phyloP scores from a whole-genome alignment of 2,113 vertebrate species.

The Paralichthys olivaceus region DNA sequence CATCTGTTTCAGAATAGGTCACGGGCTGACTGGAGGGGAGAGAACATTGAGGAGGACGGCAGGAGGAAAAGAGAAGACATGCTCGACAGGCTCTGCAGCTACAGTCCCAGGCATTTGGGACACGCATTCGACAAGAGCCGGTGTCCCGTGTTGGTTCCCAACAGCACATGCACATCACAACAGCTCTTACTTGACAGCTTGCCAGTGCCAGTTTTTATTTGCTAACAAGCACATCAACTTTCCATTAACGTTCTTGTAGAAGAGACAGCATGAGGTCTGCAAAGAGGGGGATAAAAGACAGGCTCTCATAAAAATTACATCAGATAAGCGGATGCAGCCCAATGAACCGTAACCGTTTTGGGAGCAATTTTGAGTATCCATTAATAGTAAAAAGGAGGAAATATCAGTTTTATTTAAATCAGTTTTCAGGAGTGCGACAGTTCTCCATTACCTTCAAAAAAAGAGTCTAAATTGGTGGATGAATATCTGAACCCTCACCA shows the following conservation, averaged over 20 bases:
- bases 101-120: constrained; percentile 44
- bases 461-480: constrained; percentile 45
- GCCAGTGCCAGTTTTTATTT: constrained; percentile 62
- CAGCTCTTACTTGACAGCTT: constrained; percentile 53
- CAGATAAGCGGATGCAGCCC: constrained; percentile 65
- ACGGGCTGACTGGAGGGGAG: constrained; percentile 36
- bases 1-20: constrained; percentile 74
- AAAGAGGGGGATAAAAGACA: constrained; percentile 49
- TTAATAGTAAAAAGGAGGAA: constrained; percentile 58
- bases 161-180: constrained; percentile 54
- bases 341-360: constrained; percentile 47
- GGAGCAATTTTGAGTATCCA: constrained; percentile 63
- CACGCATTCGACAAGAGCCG: constrained; percentile 30
- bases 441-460: constrained; percentile 47
- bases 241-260: constrained; percentile 54
- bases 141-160: constrained; percentile 46
- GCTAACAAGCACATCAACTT: constrained; percentile 69
- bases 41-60: constrained; percentile 8
- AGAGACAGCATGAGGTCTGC: constrained; percentile 43
- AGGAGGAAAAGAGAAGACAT: constrained; percentile 27
- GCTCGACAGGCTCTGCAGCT: constrained; percentile 36
- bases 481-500: constrained; percentile 42
- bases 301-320: constrained; percentile 68
- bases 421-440: constrained; percentile 45
- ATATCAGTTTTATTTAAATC: constrained; percentile 58